Percentiles rank a stretch among this genome's conserved stretches.
phyloP scores from a whole-genome alignment of 2,797 vertebrate genomes.

The Eospalax fontanierii region DNA sequence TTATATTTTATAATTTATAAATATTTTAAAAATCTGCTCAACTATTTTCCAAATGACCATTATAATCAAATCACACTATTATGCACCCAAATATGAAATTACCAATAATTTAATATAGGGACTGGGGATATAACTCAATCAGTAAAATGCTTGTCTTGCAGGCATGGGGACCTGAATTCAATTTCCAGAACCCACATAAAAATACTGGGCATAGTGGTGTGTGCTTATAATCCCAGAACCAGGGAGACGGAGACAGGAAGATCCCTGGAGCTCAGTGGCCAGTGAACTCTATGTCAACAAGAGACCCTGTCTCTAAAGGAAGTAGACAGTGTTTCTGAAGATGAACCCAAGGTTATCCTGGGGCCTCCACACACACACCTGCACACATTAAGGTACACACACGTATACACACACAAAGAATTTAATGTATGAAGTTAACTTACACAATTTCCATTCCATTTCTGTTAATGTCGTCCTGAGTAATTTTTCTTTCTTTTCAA shows the following conservation, averaged over 20 bases:
- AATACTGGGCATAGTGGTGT: neutral
- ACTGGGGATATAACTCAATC: neutral
- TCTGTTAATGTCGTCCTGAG: conserved; percentile 93
- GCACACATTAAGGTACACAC: too few relatives aligned
- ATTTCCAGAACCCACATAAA: neutral
- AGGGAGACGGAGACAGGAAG: neutral
- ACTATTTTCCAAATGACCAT: conserved; percentile 27
- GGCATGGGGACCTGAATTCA: neutral
- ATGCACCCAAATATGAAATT: neutral
- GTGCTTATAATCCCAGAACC: too few relatives aligned
- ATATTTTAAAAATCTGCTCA: conserved; percentile 1
- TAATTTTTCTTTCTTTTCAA: conserved; percentile 92
- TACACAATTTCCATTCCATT: conserved; percentile 89
- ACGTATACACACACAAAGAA: neutral
- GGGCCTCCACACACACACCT: neutral
- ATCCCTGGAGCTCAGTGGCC: neutral
- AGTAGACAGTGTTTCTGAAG: neutral
- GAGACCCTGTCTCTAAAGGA: neutral
- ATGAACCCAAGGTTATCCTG: neutral
- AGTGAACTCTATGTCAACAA: neutral
- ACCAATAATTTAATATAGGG: neutral
- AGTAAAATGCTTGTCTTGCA: neutral
- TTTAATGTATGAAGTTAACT: neutral
- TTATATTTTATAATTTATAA: neutral
- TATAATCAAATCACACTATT: neutral